Evolutionary conservation across 2,113 vertebrate species (phyloP).

Genomic region (Platycercus adscitus): DNA sequence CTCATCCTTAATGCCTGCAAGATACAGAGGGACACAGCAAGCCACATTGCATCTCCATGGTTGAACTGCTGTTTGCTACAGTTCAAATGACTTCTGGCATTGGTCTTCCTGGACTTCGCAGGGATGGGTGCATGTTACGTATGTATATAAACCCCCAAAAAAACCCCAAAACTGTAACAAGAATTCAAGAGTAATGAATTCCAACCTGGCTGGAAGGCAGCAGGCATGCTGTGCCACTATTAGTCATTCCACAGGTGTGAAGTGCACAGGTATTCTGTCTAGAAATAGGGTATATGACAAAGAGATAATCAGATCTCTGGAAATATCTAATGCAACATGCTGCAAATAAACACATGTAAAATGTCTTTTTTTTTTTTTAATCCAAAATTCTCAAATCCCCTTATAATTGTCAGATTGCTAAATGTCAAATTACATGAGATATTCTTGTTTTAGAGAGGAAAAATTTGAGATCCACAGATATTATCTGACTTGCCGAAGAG

Average conservation of each 20-base stretch:
- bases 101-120: background rate
- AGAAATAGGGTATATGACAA: background rate
- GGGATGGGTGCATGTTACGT: background rate
- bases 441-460: background rate
- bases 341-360: background rate
- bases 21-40: background rate
- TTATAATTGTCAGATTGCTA: background rate
- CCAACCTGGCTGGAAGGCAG: background rate
- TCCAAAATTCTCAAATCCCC: background rate
- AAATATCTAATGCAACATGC: background rate
- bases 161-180: background rate
- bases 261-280: background rate
- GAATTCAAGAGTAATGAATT: background rate
- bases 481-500: background rate
- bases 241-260: background rate
- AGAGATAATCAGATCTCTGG: background rate
- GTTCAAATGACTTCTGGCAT: background rate
- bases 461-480: background rate
- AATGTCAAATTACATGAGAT: background rate
- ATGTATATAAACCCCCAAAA: background rate
- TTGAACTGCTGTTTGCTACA: background rate
- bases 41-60: background rate
- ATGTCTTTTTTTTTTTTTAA: background rate
- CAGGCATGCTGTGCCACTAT: background rate
- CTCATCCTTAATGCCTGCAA: background rate